Conservation (phyloP, 2,888 invertebrate species). For the Drosophila testacea region DNA sequence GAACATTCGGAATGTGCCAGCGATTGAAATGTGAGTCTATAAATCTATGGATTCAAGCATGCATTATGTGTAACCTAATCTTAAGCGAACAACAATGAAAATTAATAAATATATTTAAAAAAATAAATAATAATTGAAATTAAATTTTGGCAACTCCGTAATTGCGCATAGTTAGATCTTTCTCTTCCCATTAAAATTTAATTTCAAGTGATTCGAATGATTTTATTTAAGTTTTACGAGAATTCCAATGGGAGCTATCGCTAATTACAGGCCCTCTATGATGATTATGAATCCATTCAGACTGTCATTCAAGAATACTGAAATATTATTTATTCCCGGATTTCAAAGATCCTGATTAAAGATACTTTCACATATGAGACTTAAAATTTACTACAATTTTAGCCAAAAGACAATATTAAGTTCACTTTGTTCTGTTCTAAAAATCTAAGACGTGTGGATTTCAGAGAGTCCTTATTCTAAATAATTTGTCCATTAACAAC, state of each 20-base stretch:
- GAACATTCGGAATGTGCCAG: slow-evolving; percentile 21
- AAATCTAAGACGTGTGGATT: too few species aligned
- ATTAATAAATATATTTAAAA: slow-evolving; percentile 59
- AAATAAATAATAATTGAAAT: slow-evolving; percentile 1
- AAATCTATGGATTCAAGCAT: slow-evolving; percentile 42
- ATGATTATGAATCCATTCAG: not conserved
- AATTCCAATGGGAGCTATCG: not conserved
- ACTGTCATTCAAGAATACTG: too few species aligned
- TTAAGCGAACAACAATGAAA: slow-evolving; percentile 70
- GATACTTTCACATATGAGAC: too few species aligned
- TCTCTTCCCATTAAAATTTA: not conserved
- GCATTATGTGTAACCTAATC: slow-evolving; percentile 52
- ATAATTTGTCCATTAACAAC: too few species aligned
- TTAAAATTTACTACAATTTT: too few species aligned
- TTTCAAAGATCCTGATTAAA: too few species aligned
- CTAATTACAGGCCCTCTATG: not conserved
- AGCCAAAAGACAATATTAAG: too few species aligned
- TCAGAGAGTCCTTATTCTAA: too few species aligned
- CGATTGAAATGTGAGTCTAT: slow-evolving; percentile 30
- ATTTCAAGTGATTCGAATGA: not conserved
- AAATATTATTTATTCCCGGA: too few species aligned
- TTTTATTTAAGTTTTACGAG: not conserved
- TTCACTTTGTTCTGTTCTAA: too few species aligned
- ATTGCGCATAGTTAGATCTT: not conserved
- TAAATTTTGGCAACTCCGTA: not conserved